Evolutionary conservation across 2,888 invertebrate genomes (phyloP), one percentile per base, ranked within the genome.

Genomic region (Tricholauxania praeusta): DNA sequence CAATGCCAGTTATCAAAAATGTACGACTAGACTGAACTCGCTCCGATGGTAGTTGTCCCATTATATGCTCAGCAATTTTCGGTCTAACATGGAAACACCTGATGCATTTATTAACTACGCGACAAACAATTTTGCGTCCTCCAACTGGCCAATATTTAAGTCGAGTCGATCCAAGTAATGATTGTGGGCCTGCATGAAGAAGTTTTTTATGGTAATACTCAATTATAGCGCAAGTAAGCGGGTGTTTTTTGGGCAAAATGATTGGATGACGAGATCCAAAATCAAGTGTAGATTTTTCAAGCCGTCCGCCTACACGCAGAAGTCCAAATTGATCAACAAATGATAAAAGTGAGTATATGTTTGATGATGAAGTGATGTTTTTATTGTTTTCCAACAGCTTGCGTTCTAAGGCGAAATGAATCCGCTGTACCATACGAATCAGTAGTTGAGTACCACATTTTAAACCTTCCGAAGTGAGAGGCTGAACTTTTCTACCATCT

Each of bases 131-230:
- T 39, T 39, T 67, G 8, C 39, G 39, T 39, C 39, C 73, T 17
- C 75, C 75, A 57, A 74, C 68, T 6, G 74, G 74, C 71, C 74
- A 71, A 32, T 68, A 72, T n/a, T 64, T 62, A 12, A 49, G 70
- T 12, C 70, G 52, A 51, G 62, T 72, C 1, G 51, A 59, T 51
- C 62, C 66, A 5, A 72, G 47, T 17, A 69, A 57, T 12, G 63
- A 32, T 60, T 68, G 64, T 17, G 63, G 72, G 12, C 72, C 68
- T 57, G 72, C 64, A 64, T 65, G 68, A 7, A 68, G 7, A 64
- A 52, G 39, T 64, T 72, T 74, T 22, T 68, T 19, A 28, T 71
- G 74, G 17, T 63, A 71, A 32, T 71, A 49, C 17, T 62, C 17
- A 10, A 71, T 47, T 3, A 64, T 47, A 7, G 72, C 19, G 12